These are phyloP conservation scores for Rambutsinella grinnellia DNA, from an alignment of 2,888 invertebrate genomes.

Conservation along the genomic window DNA sequence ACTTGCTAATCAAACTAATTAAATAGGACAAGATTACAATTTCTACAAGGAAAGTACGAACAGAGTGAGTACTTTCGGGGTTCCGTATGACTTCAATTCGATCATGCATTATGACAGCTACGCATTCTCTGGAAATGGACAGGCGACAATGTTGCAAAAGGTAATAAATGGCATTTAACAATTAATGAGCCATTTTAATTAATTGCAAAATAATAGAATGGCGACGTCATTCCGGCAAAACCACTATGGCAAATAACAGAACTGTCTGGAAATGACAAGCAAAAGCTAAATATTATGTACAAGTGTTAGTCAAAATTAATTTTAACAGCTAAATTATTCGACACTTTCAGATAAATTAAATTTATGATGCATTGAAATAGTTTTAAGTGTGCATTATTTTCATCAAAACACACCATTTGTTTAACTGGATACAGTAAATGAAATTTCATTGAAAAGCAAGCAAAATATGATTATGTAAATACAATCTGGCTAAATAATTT, in stretches of 20 bases:
- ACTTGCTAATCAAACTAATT: no score
- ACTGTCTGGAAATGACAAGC: slow-evolving; percentile 30
- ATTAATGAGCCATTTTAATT: slow-evolving; percentile 2
- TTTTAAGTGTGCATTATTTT: no score
- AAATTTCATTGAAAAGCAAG: no score
- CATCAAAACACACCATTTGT: no score
- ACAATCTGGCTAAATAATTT: no score
- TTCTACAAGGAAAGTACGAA: slow-evolving; percentile 19
- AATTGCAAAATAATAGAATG: slow-evolving; percentile 23
- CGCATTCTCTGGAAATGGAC: slow-evolving; percentile 48
- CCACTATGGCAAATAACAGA: slow-evolving; percentile 25
- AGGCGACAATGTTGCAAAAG: slow-evolving; percentile 45
- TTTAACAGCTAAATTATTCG: no score
- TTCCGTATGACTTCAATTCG: slow-evolving; percentile 37
- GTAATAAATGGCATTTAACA: slow-evolving; percentile 25
- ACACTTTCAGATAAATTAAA: no score
- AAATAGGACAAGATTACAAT: slow-evolving; percentile 17
- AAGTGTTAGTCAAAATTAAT: no score
- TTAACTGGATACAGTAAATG: no score
- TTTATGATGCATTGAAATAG: no score
- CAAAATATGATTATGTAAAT: no score
- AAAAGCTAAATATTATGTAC: slow-evolving; percentile 46
- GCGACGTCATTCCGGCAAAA: no score
- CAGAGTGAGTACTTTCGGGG: slow-evolving; percentile 26
- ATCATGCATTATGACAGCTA: slow-evolving; percentile 53